Evolutionary conservation across 2,888 invertebrate genomes (phyloP).

Genomic region (Pollenia amentaria): DNA sequence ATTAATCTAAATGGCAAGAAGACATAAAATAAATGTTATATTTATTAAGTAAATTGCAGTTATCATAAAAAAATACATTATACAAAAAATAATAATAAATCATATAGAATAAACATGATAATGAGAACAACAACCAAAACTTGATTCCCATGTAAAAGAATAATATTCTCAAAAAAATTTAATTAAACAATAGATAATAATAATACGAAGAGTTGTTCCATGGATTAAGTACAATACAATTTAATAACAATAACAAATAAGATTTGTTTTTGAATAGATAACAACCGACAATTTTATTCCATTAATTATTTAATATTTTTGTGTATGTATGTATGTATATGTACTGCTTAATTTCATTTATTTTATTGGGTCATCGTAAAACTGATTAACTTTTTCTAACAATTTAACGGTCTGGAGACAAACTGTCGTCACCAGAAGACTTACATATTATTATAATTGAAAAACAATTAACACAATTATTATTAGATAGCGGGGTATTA

Average conservation of each 20-base stretch:
- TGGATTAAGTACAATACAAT: no score
- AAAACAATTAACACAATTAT: slow-evolving; percentile 28
- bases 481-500: slow-evolving; percentile 4
- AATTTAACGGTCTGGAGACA: slow-evolving; percentile 28
- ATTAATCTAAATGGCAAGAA: slow-evolving; percentile 19
- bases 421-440: slow-evolving; percentile 29
- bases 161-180: neutral
- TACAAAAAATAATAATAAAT: slow-evolving; percentile 13
- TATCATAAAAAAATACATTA: slow-evolving; percentile 27
- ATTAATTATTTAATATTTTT: no score
- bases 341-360: neutral
- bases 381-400: slow-evolving; percentile 9
- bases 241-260: no score
- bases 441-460: slow-evolving; percentile 10
- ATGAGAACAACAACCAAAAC: slow-evolving; percentile 10
- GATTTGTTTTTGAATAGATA: no score
- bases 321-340: no score
- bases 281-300: no score
- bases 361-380: slow-evolving; percentile 43
- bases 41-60: slow-evolving; percentile 57
- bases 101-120: slow-evolving; percentile 8
- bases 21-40: slow-evolving; percentile 41
- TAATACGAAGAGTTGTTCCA: neutral
- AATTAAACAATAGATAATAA: neutral
- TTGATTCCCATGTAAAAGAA: neutral